Base-by-base conservation (phyloP, 2,113 vertebrate species). In the Butorides virescens region DNA sequence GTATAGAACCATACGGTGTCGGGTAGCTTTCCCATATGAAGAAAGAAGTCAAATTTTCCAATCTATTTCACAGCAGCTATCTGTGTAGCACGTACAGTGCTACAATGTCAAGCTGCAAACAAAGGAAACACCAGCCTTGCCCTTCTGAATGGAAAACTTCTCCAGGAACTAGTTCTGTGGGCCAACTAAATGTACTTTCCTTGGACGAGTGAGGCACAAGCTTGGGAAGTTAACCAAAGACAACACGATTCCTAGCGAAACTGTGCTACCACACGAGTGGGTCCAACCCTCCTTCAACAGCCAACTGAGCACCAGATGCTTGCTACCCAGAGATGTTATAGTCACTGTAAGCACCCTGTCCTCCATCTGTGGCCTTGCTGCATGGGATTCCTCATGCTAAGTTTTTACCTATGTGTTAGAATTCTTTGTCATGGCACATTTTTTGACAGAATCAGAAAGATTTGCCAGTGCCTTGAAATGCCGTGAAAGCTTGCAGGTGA, bases 251-350 rank as follows among this genome's bases (percentile, higher is more conserved):
- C 68, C 42, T 63, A 50, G 25, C 3, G 2, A 90, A 95, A 70
- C 13, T 67, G 8, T 59, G 63, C 46, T 74, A 93, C 56, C 47
- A 67, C 73, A 59, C 10, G 8, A 67, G 20, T 25, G 50, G 7
- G 29, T 78, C 46, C 46, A 78, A 16, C 7, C 6, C 13, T 44
- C 53, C 47, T 70, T 74, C 73, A 37, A 34, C 37, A 66, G 62
- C 44, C 1, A 2, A 17, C 55, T 47, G 26, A 63, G 37, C 3
- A 0, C 8, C 0, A 0, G 13, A 13, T 6, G 3, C 36, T 59
- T 78, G 19, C 19, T n/a, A 77, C 7, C 19, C n/a, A 42, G 59
- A 77, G 20, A 37, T 18, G 11, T 32, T 36, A 25, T 1, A 0
- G 39, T 52, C 20, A 25, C 37, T 37, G 50, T 11, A 8, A 74